phyloP scores from a whole-genome alignment of 2,888 invertebrate species.

The Meiosimyza decipiens region DNA sequence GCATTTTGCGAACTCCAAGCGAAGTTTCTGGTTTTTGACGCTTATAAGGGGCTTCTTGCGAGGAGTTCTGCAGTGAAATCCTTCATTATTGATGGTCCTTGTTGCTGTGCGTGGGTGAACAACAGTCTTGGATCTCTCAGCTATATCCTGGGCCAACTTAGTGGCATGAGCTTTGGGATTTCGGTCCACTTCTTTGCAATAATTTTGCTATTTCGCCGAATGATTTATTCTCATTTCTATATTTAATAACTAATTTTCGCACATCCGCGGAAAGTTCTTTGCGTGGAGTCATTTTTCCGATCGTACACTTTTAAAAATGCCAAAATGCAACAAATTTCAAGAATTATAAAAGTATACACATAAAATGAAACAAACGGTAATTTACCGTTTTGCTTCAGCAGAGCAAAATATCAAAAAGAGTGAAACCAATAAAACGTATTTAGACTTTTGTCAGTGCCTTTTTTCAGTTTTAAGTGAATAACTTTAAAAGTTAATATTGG shows the following conservation, averaged over 20 bases:
- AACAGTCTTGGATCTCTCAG: no score
- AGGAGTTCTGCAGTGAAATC: no score
- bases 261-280: slow-evolving; percentile 11
- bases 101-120: slow-evolving; percentile 12
- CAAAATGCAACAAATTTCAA: not conserved
- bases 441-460: no score
- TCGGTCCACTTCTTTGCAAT: slow-evolving; percentile 17
- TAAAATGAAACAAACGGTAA: not conserved
- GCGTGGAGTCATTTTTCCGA: slow-evolving; percentile 7
- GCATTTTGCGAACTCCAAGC: slow-evolving; percentile 21
- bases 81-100: no score
- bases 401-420: no score
- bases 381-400: no score
- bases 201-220: slow-evolving; percentile 24
- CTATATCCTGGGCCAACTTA: no score
- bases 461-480: no score
- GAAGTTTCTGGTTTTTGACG: slow-evolving; percentile 24
- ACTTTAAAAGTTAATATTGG: no score
- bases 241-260: slow-evolving; percentile 24
- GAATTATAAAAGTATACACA: not conserved
- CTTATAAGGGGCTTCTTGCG: slow-evolving; percentile 26
- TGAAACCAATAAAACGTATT: no score
- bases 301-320: slow-evolving; percentile 9
- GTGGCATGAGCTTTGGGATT: no score
- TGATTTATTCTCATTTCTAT: slow-evolving; percentile 22